Evolutionary conservation across 1,140 invertebrate genomes (phyloP), one percentile per base, ranked within the genome.

Genomic region (Caenorhabditis tropicalis): DNA sequence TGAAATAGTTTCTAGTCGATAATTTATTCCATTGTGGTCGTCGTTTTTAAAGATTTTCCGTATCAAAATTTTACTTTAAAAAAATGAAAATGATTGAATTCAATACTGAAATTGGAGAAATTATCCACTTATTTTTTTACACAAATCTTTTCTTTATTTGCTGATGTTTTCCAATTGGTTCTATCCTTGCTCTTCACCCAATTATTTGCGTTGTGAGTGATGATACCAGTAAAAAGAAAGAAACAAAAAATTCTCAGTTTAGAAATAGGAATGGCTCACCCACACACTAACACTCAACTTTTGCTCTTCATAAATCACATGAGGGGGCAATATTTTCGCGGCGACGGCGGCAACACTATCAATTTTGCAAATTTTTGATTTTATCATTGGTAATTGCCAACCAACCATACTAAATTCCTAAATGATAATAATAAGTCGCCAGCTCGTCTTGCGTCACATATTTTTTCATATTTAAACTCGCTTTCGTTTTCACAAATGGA

Each of bases 251-350:
- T 74, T 43, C 12, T 24, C 31, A 27, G 65, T 74, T 74, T 43
- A 74, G 65, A 74, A 74, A 0, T 74, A 31, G 33, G 33, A 74
- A 74, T 74, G 36, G 36, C 31, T 36, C 36, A 36, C 65, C 29
- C 36, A 33, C 65, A 74, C 65, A 74, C 65, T 36, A n/a, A 65
- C 7, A 12, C 65, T 46, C 36, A 43, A 74, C 65, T 74, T 74
- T 74, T 46, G 65, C 65, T 74, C 65, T 74, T 74, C 65, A 74
- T 74, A 74, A 74, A 74, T 74, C 65, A 74, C 65, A 74, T 74
- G 65, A 74, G 65, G 65, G 65, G 24, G 65, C 65, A 74, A 43
- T 74, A 74, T 74, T 74, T 74, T 74, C 65, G 65, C 65, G 36
- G 6, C 65, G 65, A 43, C 36, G 36, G 36, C 36, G 65, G 36